Evolutionary conservation across 92 coral and sea anemone species (phyloP).

Genomic region (Hydrozoanthus gracilis): DNA sequence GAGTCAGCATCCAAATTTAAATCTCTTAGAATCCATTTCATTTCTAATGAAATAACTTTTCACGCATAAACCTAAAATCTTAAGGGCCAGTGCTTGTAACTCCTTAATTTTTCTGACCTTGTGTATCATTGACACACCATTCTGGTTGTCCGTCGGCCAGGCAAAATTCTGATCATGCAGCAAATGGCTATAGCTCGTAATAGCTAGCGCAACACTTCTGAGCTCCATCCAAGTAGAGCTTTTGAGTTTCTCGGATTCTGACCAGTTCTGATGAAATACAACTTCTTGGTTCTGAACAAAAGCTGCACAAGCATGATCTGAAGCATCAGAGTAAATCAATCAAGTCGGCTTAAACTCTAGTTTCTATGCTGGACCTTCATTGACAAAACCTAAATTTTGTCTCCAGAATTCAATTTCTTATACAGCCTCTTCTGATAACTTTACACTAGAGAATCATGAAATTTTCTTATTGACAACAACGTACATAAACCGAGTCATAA

Average conservation of each 20-base stretch:
- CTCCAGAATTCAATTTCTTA: conserved; percentile 50
- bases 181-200: too few species aligned
- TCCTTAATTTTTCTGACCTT: too few species aligned
- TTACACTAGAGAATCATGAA: conserved; percentile 43
- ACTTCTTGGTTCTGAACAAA: too few species aligned
- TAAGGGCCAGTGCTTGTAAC: too few species aligned
- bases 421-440: conserved; percentile 13
- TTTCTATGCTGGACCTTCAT: conserved; percentile 21
- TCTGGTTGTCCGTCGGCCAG: neutral
- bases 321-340: too few species aligned
- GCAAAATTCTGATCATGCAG: conserved; percentile 14
- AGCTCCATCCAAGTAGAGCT: conserved; percentile 1
- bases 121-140: neutral
- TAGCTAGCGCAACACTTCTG: neutral
- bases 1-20: conserved; percentile 26
- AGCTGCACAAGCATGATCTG: conserved; percentile 31
- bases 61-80: too few species aligned
- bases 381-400: conserved; percentile 22
- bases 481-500: too few species aligned
- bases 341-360: too few species aligned
- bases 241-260: too few species aligned
- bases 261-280: conserved; percentile 5
- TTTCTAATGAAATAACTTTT: conserved; percentile 9
- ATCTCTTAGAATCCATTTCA: conserved; percentile 38
- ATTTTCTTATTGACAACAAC: conserved; percentile 41